Evolutionary conservation across 1,140 invertebrate genomes (phyloP).

Genomic region (Galleria mellonella): DNA sequence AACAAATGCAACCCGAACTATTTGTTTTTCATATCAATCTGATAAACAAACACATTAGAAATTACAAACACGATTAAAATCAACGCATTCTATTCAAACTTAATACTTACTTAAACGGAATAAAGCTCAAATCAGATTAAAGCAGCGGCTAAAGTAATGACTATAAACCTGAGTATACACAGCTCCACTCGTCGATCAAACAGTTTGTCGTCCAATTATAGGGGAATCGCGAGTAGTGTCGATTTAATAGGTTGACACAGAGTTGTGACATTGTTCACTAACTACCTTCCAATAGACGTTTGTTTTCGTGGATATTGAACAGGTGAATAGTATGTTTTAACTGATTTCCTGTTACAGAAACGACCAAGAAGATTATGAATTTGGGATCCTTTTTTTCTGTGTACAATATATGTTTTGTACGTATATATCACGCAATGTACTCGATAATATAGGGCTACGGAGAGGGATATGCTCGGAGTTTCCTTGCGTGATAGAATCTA

Average conservation of each 20-base stretch:
- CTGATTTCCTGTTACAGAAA: no score
- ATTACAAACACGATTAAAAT: conserved; percentile 3
- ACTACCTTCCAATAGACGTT: not conserved
- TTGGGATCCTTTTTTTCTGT: no score
- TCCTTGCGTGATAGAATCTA: no score
- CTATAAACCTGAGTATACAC: conserved; percentile 13
- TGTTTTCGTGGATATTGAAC: not conserved
- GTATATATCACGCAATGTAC: no score
- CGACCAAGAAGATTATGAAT: no score
- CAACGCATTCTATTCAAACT: not conserved
- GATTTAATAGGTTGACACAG: conserved; percentile 13
- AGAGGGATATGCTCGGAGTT: no score
- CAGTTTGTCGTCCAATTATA: conserved; percentile 23
- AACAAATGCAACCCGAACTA: not conserved
- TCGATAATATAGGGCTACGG: no score
- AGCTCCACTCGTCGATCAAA: conserved; percentile 13
- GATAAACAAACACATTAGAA: not conserved
- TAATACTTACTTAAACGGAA: not conserved
- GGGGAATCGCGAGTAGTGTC: conserved; percentile 16
- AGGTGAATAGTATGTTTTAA: no score
- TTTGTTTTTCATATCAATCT: no score
- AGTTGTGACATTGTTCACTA: no score
- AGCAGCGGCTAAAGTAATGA: not conserved
- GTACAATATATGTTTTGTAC: no score
- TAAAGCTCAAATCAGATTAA: conserved; percentile 1